Evolutionary conservation across 1,140 invertebrate genomes (phyloP).

Genomic region (Ptiloglossa arizonensis): DNA sequence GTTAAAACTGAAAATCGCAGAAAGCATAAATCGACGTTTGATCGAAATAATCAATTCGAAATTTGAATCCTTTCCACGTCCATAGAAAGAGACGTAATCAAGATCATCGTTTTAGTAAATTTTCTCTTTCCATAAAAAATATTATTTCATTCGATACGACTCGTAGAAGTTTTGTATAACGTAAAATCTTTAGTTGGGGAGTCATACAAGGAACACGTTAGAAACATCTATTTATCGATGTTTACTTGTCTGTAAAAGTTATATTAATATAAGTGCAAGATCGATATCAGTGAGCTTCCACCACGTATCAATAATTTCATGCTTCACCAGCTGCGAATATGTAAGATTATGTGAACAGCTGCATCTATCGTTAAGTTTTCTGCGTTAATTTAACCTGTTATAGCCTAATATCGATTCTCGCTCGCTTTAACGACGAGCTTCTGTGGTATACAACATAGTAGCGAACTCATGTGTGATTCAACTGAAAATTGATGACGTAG

Average conservation of each 20-base stretch:
- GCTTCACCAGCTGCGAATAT: not conserved
- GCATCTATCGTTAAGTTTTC: conserved; percentile 33
- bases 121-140: too few relatives aligned
- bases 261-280: not conserved
- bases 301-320: not conserved
- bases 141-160: too few relatives aligned
- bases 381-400: conserved; percentile 36
- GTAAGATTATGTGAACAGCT: conserved; percentile 24
- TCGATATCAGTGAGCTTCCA: not conserved
- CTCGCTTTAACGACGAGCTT: not conserved
- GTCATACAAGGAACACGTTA: not conserved
- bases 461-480: conserved; percentile 5
- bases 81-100: too few relatives aligned
- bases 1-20: too few relatives aligned
- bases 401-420: conserved; percentile 30
- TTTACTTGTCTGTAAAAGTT: not conserved
- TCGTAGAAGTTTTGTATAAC: too few relatives aligned
- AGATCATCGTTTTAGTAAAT: too few relatives aligned
- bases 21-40: too few relatives aligned
- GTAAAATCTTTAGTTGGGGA: too few relatives aligned
- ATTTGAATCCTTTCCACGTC: too few relatives aligned
- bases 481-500: conserved; percentile 30
- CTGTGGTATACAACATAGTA: not conserved
- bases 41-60: too few relatives aligned
- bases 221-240: not conserved